Evolutionary conservation across 2,797 vertebrate genomes (phyloP).

Genomic region (Leptoclinus maculatus): DNA sequence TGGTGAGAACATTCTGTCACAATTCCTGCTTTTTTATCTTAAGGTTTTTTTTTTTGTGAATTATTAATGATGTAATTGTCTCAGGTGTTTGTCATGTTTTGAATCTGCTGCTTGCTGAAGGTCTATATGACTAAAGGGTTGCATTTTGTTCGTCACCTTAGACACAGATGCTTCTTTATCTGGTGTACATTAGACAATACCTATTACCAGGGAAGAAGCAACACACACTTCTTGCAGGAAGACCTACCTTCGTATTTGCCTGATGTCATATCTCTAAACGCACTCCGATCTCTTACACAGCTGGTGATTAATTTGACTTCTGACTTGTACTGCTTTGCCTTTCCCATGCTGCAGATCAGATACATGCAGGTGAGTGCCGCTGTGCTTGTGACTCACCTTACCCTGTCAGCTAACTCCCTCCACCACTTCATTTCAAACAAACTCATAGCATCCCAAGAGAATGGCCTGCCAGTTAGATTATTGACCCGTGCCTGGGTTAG

Average conservation of each 20-base stretch:
- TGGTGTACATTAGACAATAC: neutral
- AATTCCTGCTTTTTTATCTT: neutral
- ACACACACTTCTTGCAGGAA: conserved; percentile 5
- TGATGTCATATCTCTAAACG: conserved; percentile 16
- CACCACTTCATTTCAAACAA: conserved; percentile 54
- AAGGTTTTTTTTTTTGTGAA: neutral
- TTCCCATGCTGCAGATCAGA: conserved; percentile 95
- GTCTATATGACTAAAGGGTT: neutral
- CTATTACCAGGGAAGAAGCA: conserved; percentile 1
- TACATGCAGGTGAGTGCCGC: conserved; percentile 95
- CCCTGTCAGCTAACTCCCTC: conserved; percentile 47
- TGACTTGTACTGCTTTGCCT: conserved; percentile 78
- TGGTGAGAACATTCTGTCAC: conserved; percentile 84
- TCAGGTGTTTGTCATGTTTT: neutral
- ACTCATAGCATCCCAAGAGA: conserved; percentile 49
- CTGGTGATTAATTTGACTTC: conserved; percentile 54
- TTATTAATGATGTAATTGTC: neutral
- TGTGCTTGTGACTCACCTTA: conserved; percentile 62
- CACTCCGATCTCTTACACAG: conserved; percentile 18
- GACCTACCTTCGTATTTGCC: conserved; percentile 19
- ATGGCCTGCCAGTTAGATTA: conserved; percentile 39
- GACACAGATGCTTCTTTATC: neutral
- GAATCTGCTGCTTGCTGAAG: neutral
- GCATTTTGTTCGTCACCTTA: neutral
- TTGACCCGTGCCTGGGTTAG: conserved; percentile 21